Evolutionary conservation across 2,888 invertebrate species (phyloP).

Genomic region (Pimpla rufipes): DNA sequence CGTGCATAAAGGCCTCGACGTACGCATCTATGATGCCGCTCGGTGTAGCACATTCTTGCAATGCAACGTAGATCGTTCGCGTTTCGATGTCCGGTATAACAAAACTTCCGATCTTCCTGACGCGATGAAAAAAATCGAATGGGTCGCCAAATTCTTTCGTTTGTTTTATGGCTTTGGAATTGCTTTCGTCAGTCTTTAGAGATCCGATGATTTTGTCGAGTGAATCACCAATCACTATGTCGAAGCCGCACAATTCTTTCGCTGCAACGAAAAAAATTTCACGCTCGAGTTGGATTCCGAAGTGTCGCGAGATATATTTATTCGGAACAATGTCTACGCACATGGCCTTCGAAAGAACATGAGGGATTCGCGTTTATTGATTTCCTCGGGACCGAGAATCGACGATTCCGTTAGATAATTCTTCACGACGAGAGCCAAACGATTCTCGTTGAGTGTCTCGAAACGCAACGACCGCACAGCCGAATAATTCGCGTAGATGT

Average conservation of each 20-base stretch:
- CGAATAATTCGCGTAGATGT: conserved; percentile 94
- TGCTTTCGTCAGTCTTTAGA: background rate
- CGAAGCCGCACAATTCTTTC: conserved; percentile 87
- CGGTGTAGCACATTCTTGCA: conserved; percentile 86
- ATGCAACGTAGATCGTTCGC: conserved; percentile 87
- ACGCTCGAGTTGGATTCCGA: no score
- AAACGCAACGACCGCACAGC: conserved; percentile 94
- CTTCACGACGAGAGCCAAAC: conserved; percentile 90
- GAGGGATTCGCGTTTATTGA: conserved; percentile 91
- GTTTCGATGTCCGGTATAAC: conserved; percentile 84
- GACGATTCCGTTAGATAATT: conserved; percentile 89
- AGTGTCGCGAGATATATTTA: background rate
- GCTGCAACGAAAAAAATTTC: conserved; percentile 86
- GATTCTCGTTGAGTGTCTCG: conserved; percentile 92
- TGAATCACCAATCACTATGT: conserved; percentile 88
- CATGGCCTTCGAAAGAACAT: conserved; percentile 87
- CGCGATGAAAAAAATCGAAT: no score
- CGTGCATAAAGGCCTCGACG: conserved; percentile 89
- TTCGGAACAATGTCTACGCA: conserved; percentile 62
- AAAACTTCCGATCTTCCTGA: background rate
- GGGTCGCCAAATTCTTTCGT: no score
- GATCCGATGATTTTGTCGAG: conserved; percentile 80
- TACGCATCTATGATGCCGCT: conserved; percentile 89
- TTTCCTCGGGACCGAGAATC: conserved; percentile 88
- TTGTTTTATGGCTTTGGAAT: background rate